These are phyloP conservation scores for Mimumesa dahlbomi DNA, from an alignment of 2,888 invertebrate genomes.

Conservation along the genomic window DNA sequence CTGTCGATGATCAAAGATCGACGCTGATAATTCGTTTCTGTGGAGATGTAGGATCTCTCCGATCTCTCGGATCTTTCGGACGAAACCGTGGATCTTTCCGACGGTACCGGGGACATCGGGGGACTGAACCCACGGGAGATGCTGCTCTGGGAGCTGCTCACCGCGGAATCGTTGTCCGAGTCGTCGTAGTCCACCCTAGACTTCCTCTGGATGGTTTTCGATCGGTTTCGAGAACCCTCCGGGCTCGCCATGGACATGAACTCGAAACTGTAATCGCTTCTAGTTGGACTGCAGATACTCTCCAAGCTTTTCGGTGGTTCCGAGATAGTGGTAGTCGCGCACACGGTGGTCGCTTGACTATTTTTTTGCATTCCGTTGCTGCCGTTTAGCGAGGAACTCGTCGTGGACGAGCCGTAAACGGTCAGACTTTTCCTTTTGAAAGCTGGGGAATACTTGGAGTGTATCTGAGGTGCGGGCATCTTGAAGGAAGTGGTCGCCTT, in stretches of 20 bases:
- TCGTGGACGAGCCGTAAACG: constrained; percentile 81
- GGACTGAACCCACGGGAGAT: constrained; percentile 89
- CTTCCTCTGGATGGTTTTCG: constrained; percentile 69
- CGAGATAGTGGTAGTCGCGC: constrained; percentile 38
- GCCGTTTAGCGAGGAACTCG: constrained; percentile 50
- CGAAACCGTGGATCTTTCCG: constrained; percentile 80
- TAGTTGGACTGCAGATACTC: constrained; percentile 83
- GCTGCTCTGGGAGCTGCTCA: constrained; percentile 91
- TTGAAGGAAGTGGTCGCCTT: constrained; percentile 74
- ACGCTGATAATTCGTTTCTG: constrained; percentile 79
- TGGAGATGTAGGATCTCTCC: constrained; percentile 81
- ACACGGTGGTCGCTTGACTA: constrained; percentile 10
- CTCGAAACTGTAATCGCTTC: constrained; percentile 83
- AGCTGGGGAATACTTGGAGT: constrained; percentile 91
- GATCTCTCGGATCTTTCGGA: constrained; percentile 80
- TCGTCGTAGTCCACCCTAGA: constrained; percentile 83
- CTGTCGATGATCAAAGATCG: constrained; percentile 80
- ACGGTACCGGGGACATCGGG: constrained; percentile 86
- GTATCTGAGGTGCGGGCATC: constrained; percentile 80
- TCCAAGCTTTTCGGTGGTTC: constrained; percentile 83
- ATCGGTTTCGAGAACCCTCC: constrained; percentile 63
- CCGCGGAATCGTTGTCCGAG: constrained; percentile 93
- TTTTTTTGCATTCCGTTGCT: constrained; percentile 23
- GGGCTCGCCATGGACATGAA: constrained; percentile 77
- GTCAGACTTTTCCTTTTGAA: constrained; percentile 89